Base-by-base conservation (phyloP, 2,113 vertebrate species). In the Gallinago jamesoni region DNA sequence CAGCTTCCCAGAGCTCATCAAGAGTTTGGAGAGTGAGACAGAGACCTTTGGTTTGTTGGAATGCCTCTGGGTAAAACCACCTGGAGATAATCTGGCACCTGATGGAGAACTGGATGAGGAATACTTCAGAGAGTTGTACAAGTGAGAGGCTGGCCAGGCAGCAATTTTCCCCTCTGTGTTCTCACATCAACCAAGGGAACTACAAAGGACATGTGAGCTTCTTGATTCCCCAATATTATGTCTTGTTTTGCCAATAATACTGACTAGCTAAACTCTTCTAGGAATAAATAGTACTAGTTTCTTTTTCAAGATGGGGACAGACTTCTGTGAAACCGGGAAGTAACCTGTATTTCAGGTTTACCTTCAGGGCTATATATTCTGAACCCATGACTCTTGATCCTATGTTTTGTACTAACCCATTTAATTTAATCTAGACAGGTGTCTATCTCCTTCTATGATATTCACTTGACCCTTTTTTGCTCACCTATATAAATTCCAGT, bases 401-500 rank as follows among this genome's bases (percentile, higher is more conserved):
- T 85, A 6, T 82, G 45, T 84, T 91, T 95, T 80, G 31, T 55
- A 80, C 79, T 82, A 93, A 69, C 55, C 62, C 63, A 78, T 82
- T 91, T 89, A 94, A 94, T 89, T 89, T 94, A 64, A 89, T 80
- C 53, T 52, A 76, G 63, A 85, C 14, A 31, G 45, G 67, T 73
- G 24, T 91, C 81, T 76, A 3, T 83, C 67, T 76, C 67, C 74
- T 73, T 67, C 66, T 94, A 45, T 73, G 75, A 87, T 93, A 87
- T 79, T 91, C 74, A 66, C 74, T 94, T 94, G 91, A 96, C 91
- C 70, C 87, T 91, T 91, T 24, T 70, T 93, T 91, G 45, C 45
- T 93, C 50, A 94, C 57, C 93, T 85, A 81, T 90, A 96, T 87
- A 87, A 90, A 96, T 92, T 93, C 72, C 50, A 43, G 30, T 95